Percentiles rank a stretch among this genome's conserved stretches.
These are phyloP conservation scores for Torymus aiolomorphi DNA, from an alignment of 2,888 invertebrate genomes.

Conservation along the genomic window DNA sequence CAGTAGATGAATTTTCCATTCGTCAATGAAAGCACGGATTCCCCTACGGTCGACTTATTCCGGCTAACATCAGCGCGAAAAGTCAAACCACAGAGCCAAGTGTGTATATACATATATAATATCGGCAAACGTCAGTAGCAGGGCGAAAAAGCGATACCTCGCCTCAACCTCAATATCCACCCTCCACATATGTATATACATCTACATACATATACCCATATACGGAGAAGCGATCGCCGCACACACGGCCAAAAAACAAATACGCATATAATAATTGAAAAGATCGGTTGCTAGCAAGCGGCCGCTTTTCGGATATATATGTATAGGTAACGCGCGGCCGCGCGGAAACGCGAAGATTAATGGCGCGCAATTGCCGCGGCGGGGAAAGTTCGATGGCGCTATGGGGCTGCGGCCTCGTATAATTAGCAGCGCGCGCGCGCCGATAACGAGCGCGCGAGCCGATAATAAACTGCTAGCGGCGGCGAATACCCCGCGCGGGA, in stretches of 20 bases:
- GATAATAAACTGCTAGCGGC: constrained; percentile 41
- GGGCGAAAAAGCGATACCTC: too few relatives aligned
- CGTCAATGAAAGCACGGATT: background rate
- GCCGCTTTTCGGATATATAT: background rate
- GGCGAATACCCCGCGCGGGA: background rate
- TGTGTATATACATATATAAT: too few relatives aligned
- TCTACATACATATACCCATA: too few relatives aligned
- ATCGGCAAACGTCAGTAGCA: too few relatives aligned
- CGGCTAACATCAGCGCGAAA: background rate
- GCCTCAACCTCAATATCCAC: too few relatives aligned
- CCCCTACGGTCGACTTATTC: too few relatives aligned
- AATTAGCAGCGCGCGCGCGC: constrained; percentile 17
- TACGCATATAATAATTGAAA: constrained; percentile 19
- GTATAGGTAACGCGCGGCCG: background rate
- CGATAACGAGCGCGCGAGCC: constrained; percentile 41
- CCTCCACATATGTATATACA: too few relatives aligned
- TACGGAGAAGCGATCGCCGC: too few relatives aligned
- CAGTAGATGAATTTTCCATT: background rate
- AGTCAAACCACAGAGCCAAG: background rate
- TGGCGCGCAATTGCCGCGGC: constrained; percentile 27
- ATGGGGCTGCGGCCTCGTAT: constrained; percentile 10
- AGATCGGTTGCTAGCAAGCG: background rate
- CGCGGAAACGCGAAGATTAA: constrained; percentile 31
- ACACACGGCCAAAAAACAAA: background rate
- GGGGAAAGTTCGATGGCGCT: constrained; percentile 12